A percentile compares a stretch with the other conserved stretches of the same genome.
Conservation (phyloP, 2,888 invertebrate species). For the Calameuta filiformis region DNA sequence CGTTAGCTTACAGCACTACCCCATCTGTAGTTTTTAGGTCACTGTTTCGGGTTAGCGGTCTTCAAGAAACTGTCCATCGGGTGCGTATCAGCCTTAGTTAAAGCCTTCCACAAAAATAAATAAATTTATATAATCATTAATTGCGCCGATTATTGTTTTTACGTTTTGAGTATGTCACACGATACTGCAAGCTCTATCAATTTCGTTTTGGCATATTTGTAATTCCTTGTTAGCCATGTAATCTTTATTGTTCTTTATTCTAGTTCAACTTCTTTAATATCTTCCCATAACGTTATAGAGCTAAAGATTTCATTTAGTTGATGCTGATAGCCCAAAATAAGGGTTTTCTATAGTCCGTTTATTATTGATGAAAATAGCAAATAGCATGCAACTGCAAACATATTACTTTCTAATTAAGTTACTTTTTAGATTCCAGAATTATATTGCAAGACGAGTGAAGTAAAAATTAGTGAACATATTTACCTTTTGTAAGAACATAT, state of each 20-base stretch:
- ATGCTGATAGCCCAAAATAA: not conserved
- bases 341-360: too few species aligned
- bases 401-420: not conserved
- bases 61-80: not conserved
- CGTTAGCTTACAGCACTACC: not conserved
- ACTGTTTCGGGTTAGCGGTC: not conserved
- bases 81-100: not conserved
- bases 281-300: not conserved
- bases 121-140: not conserved
- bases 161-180: not conserved
- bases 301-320: not conserved
- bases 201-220: not conserved
- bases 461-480: not conserved
- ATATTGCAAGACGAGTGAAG: not conserved
- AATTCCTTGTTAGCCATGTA: not conserved
- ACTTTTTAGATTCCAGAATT: not conserved
- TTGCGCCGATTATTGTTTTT: not conserved
- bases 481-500: not conserved
- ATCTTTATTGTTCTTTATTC: not conserved
- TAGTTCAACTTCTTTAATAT: not conserved
- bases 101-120: not conserved
- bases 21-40: not conserved
- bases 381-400: too few species aligned
- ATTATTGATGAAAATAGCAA: too few species aligned
- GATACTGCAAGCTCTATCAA: not conserved